Evolutionary conservation across 2,888 invertebrate species (phyloP), one percentile per base, ranked within the genome.

Genomic region (Teinopalpus imperialis): DNA sequence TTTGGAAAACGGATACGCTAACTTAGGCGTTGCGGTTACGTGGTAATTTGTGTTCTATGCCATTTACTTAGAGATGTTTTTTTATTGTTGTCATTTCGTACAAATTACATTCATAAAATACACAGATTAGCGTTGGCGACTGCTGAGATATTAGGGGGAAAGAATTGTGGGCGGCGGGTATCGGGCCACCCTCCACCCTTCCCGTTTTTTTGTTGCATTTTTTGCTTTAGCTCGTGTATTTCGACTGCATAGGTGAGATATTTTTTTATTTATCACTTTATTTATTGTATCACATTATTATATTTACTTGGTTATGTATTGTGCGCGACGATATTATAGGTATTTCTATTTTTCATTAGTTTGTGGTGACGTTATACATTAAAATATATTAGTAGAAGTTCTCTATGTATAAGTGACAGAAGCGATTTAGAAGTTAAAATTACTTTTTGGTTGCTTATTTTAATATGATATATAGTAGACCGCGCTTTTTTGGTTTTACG

Each of bases 71-170:
- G 27, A 53, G 70, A 53, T 6, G 13, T 41, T 26, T 61, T 63
- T 66, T 1, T 49, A 27, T 54, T 68, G 59, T 1, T 6, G 13
- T 23, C 27, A 48, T 42, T 35, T 18, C 44, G 70, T 57, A 77
- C 69, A 79, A 80, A 79, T 70, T 72, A 72, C 85, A 69, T 86
- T 85, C 71, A 63, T 77, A 71, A 74, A 75, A 69, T 80, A 61
- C 56, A 66, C 63, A 79, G 85, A 86, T 88, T 88, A 83, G 74
- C 73, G 73, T 65, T 77, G 83, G 83, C 78, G 85, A 86, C 80
- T 83, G 80, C 78, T 81, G 74, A 83, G 81, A 85, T 81, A 81
- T 69, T 72, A 70, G 75, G 76, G 74, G 73, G 55, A 49, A 52
- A 60, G 61, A 62, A 64, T 63, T 58, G 72, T 67, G 69, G 74